Percentiles rank a stretch among this genome's conserved stretches.
Conservation (phyloP, 2,113 vertebrate species). For the Larimichthys crocea region DNA sequence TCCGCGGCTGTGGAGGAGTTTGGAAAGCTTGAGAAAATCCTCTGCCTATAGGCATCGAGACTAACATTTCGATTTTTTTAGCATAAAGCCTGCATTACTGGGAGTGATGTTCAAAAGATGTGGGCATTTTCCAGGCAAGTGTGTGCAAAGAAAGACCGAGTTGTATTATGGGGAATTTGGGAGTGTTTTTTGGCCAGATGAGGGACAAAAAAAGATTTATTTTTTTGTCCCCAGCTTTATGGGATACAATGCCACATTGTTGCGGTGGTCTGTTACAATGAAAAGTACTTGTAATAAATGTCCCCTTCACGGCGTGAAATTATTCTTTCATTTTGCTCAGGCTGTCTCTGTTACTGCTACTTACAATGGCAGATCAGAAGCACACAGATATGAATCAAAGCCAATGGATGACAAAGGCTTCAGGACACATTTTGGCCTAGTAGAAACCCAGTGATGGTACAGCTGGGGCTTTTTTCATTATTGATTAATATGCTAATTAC, state of each 20-base stretch:
- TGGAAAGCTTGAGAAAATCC: not conserved
- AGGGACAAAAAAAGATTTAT: not conserved
- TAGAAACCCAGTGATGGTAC: not conserved
- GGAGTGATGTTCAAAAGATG: not conserved
- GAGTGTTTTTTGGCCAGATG: not conserved
- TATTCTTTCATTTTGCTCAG: conserved; percentile 18
- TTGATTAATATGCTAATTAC: not conserved
- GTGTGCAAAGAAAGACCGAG: not conserved
- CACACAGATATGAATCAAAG: conserved; percentile 1
- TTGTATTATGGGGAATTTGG: not conserved
- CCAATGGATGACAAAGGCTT: not conserved
- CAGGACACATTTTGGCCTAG: not conserved
- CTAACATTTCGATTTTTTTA: no score
- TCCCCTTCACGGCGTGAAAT: not conserved
- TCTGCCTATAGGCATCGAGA: not conserved
- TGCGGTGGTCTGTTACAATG: not conserved
- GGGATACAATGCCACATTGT: not conserved
- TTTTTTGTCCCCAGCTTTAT: not conserved
- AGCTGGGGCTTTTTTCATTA: not conserved
- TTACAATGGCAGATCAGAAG: not conserved
- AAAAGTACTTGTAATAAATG: not conserved
- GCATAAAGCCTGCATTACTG: not conserved
- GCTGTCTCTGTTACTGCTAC: not conserved
- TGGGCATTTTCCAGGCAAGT: not conserved
- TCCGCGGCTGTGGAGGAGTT: not conserved